These are phyloP conservation scores for Dendrocincla tyrannina DNA, from an alignment of 2,797 vertebrate species.

Conservation along the genomic window DNA sequence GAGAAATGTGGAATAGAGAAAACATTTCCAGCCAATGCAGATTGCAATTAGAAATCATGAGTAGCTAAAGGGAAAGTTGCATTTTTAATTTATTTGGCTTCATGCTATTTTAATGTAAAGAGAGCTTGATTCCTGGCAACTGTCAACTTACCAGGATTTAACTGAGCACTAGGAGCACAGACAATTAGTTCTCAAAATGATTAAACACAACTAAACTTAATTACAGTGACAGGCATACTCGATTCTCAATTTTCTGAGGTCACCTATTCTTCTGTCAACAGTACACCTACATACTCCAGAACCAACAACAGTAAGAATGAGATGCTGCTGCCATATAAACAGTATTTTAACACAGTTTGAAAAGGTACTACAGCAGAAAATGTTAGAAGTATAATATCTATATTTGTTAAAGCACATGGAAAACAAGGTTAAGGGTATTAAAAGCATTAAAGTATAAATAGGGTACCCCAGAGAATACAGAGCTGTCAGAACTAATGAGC, in stretches of 20 bases:
- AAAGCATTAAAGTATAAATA: background rate
- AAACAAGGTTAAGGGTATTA: background rate
- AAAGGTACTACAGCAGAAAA: background rate
- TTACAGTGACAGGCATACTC: background rate
- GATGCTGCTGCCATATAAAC: conserved; percentile 50
- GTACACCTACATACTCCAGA: conserved; percentile 53
- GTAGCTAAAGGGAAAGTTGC: background rate
- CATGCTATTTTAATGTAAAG: background rate
- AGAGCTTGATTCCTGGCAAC: background rate
- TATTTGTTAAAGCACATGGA: background rate
- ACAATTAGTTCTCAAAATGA: conserved; percentile 2
- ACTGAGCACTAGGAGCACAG: background rate
- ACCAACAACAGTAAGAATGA: conserved; percentile 38
- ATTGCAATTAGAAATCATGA: background rate
- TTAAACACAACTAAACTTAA: conserved; percentile 38
- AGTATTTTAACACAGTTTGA: conserved; percentile 18
- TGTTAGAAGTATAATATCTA: background rate
- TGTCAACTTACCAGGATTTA: conserved; percentile 2
- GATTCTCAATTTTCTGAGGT: conserved; percentile 31
- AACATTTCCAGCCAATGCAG: background rate
- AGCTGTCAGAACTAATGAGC: background rate
- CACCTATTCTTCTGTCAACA: conserved; percentile 57
- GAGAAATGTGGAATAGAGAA: background rate
- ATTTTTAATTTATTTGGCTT: background rate
- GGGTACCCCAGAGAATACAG: background rate